These are phyloP conservation scores for Peribatodes rhomboidaria DNA, from an alignment of 2,888 invertebrate species.

Conservation along the genomic window DNA sequence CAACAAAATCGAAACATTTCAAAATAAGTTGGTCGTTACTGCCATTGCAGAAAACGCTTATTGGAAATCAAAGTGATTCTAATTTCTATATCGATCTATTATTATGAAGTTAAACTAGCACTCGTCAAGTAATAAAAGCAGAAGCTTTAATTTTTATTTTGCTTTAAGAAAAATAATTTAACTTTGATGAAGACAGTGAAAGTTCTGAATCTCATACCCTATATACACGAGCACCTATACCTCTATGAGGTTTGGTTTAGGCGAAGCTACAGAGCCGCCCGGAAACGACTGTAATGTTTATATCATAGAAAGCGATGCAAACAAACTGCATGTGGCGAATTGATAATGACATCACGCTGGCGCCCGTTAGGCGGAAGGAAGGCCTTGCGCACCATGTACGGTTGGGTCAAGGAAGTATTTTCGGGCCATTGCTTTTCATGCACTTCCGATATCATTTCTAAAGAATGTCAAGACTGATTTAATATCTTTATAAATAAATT, in stretches of 20 bases:
- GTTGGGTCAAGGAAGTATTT: conserved; percentile 49
- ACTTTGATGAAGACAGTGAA: no score
- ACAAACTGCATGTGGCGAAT: conserved; percentile 36
- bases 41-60: background rate
- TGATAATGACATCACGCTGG: conserved; percentile 44
- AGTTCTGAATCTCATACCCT: no score
- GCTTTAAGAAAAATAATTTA: no score
- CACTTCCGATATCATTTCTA: conserved; percentile 27
- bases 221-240: background rate
- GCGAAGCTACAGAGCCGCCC: background rate
- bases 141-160: no score
- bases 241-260: background rate
- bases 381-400: conserved; percentile 42
- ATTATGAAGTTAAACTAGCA: no score
- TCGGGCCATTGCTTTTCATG: conserved; percentile 32
- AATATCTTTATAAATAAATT: background rate
- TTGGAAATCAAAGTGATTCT: no score
- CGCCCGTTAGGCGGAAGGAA: conserved; percentile 47
- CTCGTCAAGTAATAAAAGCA: no score
- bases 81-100: no score
- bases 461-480: conserved; percentile 1
- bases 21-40: conserved; percentile 3
- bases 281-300: conserved; percentile 4
- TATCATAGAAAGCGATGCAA: conserved; percentile 34
- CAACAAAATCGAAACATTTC: conserved; percentile 3